Conservation (phyloP, 2,888 invertebrate genomes). For the Amphiduros pacificus region DNA sequence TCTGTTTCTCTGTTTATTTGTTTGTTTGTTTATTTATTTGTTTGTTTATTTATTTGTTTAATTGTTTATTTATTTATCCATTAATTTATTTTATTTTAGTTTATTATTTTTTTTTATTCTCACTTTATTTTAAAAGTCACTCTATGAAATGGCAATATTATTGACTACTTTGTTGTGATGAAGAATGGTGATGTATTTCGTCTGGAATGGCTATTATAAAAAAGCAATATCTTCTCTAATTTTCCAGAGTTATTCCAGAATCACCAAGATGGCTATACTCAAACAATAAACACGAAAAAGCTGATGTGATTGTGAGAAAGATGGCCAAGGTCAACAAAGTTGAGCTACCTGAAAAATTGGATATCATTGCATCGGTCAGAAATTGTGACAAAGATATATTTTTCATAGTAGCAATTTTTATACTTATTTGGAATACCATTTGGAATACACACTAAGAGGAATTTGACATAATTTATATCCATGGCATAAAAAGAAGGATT, state of each 20-base stretch:
- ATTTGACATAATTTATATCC: too few species aligned
- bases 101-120: too few species aligned
- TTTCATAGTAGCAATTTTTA: neutral
- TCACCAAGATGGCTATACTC: constrained; percentile 74
- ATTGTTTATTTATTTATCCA: neutral
- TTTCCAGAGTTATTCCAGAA: constrained; percentile 70
- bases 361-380: constrained; percentile 16
- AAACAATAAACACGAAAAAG: constrained; percentile 68
- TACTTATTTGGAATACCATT: neutral
- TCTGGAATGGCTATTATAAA: neutral
- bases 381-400: neutral
- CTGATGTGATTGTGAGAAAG: constrained; percentile 67
- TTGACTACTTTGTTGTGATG: neutral
- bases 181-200: neutral
- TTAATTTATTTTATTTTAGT: too few species aligned
- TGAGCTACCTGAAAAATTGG: constrained; percentile 33
- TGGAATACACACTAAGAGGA: neutral
- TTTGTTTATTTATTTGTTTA: neutral
- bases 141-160: too few species aligned
- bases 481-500: too few species aligned
- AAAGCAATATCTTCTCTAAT: neutral
- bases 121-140: too few species aligned
- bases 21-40: neutral
- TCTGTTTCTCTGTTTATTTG: neutral
- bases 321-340: constrained; percentile 72